Evolutionary conservation across 2,888 invertebrate species (phyloP).

Genomic region (Drosophila anomelani): DNA sequence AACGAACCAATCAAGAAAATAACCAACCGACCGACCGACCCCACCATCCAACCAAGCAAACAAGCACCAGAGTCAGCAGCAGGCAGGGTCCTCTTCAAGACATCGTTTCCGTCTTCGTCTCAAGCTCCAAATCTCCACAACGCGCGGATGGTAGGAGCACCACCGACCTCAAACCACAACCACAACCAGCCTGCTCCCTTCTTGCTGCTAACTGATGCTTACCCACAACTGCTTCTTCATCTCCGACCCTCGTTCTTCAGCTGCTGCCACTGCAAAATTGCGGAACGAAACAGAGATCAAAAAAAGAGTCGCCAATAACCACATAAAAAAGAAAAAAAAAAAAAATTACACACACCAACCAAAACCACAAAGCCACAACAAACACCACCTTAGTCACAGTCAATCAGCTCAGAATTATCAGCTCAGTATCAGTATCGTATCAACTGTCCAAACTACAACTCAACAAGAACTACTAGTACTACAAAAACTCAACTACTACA

Average conservation of each 20-base stretch:
- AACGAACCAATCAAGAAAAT: conserved; percentile 24
- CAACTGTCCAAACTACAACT: conserved; percentile 43
- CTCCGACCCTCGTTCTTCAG: conserved; percentile 48
- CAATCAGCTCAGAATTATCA: conserved; percentile 48
- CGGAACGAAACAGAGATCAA: conserved; percentile 34
- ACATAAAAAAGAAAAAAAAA: conserved; percentile 16
- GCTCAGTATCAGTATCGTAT: conserved; percentile 32
- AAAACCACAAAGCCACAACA: conserved; percentile 50
- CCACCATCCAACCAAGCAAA: conserved; percentile 19
- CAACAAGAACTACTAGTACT: conserved; percentile 21
- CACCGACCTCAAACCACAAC: conserved; percentile 29
- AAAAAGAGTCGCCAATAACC: conserved; percentile 49
- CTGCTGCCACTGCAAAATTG: conserved; percentile 45
- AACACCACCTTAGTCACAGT: conserved; percentile 44
- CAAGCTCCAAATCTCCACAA: conserved; percentile 22
- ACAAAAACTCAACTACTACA: conserved; percentile 17
- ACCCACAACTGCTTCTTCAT: conserved; percentile 44
- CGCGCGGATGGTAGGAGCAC: conserved; percentile 34
- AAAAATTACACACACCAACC: conserved; percentile 52
- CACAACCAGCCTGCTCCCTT: conserved; percentile 45
- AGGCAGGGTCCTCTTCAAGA: conserved; percentile 25
- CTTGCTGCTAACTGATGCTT: conserved; percentile 53
- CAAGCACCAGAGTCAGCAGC: conserved; percentile 35
- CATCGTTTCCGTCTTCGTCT: conserved; percentile 12
- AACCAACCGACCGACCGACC: conserved; percentile 33